Conservation (phyloP, 2,797 vertebrate species). For the Danionella dracula region DNA sequence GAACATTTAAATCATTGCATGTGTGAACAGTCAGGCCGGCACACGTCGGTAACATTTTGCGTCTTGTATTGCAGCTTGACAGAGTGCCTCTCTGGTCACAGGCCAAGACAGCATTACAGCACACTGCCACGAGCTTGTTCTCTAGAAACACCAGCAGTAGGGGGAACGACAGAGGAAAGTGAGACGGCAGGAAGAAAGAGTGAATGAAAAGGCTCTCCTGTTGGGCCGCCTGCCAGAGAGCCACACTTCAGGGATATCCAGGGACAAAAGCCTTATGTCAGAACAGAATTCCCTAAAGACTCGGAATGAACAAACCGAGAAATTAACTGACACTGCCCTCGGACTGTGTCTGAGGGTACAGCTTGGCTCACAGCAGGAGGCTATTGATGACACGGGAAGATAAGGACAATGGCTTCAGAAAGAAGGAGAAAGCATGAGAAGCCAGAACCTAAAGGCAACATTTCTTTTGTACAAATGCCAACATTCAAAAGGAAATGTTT, state of each 20-base stretch:
- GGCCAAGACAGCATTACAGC: constrained; percentile 40
- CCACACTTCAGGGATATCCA: constrained; percentile 34
- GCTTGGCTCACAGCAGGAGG: constrained; percentile 12
- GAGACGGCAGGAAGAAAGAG: constrained; percentile 22
- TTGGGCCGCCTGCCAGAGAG: constrained; percentile 33
- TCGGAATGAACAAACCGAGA: constrained; percentile 8
- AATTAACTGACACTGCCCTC: constrained; percentile 1
- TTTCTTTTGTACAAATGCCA: background rate
- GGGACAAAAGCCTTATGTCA: constrained; percentile 31
- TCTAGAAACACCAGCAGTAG: constrained; percentile 25
- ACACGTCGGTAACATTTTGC: constrained; percentile 28
- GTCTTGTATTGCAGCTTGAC: constrained; percentile 36
- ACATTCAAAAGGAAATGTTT: no score
- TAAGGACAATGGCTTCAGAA: background rate
- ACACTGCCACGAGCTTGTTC: constrained; percentile 35
- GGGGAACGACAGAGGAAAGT: constrained; percentile 28
- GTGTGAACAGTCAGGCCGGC: constrained; percentile 11
- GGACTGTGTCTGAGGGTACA: background rate
- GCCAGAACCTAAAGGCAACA: background rate
- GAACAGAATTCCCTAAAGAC: constrained; percentile 17
- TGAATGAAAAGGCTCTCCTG: constrained; percentile 17
- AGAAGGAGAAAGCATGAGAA: background rate
- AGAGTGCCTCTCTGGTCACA: constrained; percentile 39
- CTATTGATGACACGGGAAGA: background rate
- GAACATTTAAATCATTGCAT: background rate